Percentiles rank a stretch among this genome's conserved stretches.
Evolutionary conservation across 2,797 vertebrate genomes (phyloP).

Genomic region (Trichosurus vulpecula): DNA sequence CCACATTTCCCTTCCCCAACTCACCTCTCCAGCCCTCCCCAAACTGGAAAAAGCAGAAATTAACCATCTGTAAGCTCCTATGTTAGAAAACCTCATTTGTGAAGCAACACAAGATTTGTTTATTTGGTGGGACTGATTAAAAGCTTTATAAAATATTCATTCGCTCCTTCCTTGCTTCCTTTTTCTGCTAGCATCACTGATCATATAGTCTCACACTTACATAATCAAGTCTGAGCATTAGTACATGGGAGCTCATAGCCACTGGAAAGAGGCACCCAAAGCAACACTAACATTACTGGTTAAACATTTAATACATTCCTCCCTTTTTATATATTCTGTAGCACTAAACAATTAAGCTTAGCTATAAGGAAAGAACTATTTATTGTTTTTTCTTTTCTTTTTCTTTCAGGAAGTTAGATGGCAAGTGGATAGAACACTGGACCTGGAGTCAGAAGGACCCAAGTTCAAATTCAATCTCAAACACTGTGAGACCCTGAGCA

Average conservation of each 20-base stretch:
- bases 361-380: neutral
- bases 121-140: conserved; percentile 66
- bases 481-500: neutral
- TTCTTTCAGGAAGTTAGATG: neutral
- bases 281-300: conserved; percentile 25
- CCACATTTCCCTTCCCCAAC: conserved; percentile 32
- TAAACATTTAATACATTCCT: conserved; percentile 5
- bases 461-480: neutral
- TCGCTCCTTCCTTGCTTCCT: conserved; percentile 17
- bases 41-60: conserved; percentile 48
- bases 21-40: neutral
- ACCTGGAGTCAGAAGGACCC: neutral
- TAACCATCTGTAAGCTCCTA: conserved; percentile 52
- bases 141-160: conserved; percentile 74
- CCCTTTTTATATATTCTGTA: conserved; percentile 11
- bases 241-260: conserved; percentile 22
- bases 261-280: conserved; percentile 2
- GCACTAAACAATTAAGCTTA: conserved; percentile 34
- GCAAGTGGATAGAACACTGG: neutral
- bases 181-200: conserved; percentile 29
- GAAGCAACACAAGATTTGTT: conserved; percentile 56
- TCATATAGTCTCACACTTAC: conserved; percentile 4
- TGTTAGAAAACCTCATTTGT: conserved; percentile 62
- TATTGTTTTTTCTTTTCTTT: neutral
- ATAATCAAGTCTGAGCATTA: conserved; percentile 20